phyloP scores from a whole-genome alignment of 2,797 vertebrate genomes.

The Hypotaenidia okinawae region DNA sequence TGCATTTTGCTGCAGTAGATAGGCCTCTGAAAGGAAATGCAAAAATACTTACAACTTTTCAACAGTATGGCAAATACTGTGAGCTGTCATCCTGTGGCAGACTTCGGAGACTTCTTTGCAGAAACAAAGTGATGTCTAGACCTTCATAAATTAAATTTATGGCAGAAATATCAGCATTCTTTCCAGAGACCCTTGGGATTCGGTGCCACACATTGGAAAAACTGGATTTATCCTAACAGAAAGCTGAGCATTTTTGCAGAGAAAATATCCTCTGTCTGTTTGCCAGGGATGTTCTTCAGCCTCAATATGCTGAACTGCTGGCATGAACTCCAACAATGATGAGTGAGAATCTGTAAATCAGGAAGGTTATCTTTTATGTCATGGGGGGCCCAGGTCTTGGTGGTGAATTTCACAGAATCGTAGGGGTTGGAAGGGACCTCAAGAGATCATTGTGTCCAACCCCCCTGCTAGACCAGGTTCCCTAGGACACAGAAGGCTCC shows the following conservation, averaged over 20 bases:
- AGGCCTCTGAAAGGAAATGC: constrained; percentile 25
- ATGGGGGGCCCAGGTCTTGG: not conserved
- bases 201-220: not conserved
- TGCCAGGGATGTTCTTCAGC: not conserved
- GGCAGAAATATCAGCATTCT: not conserved
- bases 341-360: not conserved
- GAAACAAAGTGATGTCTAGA: constrained; percentile 13
- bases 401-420: not conserved
- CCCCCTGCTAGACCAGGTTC: too few species aligned
- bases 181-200: not conserved
- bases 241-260: not conserved
- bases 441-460: too few species aligned
- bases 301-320: not conserved
- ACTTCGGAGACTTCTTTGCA: constrained; percentile 1
- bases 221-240: not conserved
- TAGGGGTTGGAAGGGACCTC: too few species aligned
- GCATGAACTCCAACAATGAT: not conserved
- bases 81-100: constrained; percentile 1
- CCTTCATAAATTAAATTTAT: constrained; percentile 11
- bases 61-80: not conserved
- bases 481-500: too few species aligned
- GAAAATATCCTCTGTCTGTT: not conserved
- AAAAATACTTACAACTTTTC: not conserved
- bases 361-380: not conserved
- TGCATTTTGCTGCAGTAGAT: constrained; percentile 26